Conservation (phyloP, 1,140 invertebrate genomes). For the Ceratosolen solmsi region DNA sequence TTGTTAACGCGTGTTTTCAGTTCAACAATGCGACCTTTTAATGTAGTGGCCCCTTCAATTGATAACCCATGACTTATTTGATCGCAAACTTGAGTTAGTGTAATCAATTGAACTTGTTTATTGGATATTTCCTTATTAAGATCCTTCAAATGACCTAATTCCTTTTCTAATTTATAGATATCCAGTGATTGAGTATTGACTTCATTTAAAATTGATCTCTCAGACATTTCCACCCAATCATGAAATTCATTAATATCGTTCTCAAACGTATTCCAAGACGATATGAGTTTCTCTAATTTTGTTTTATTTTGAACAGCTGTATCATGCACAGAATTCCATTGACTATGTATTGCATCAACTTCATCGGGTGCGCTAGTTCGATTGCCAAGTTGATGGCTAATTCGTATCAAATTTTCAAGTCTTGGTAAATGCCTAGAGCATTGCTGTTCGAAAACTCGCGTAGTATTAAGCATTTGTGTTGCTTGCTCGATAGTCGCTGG, state of each 20-base stretch:
- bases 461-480: constrained; percentile 80
- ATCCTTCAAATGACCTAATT: constrained; percentile 81
- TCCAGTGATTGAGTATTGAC: constrained; percentile 79
- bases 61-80: constrained; percentile 83
- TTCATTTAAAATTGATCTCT: constrained; percentile 75
- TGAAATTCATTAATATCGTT: constrained; percentile 81
- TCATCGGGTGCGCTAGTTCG: constrained; percentile 85
- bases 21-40: constrained; percentile 82
- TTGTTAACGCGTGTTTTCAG: constrained; percentile 82
- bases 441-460: constrained; percentile 81
- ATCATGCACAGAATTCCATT: constrained; percentile 85
- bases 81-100: constrained; percentile 85
- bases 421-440: constrained; percentile 84
- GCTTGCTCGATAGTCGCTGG: constrained; percentile 87
- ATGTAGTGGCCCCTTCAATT: constrained; percentile 81
- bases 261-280: constrained; percentile 87
- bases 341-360: constrained; percentile 85
- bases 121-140: constrained; percentile 88
- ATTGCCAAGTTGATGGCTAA: constrained; percentile 82
- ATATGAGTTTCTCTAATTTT: constrained; percentile 85
- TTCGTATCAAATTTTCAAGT: constrained; percentile 81
- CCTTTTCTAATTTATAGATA: constrained; percentile 81
- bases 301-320: constrained; percentile 81
- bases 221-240: constrained; percentile 81
- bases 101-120: constrained; percentile 86